phyloP scores from a whole-genome alignment of 2,113 vertebrate genomes.

The Hemicordylus capensis region DNA sequence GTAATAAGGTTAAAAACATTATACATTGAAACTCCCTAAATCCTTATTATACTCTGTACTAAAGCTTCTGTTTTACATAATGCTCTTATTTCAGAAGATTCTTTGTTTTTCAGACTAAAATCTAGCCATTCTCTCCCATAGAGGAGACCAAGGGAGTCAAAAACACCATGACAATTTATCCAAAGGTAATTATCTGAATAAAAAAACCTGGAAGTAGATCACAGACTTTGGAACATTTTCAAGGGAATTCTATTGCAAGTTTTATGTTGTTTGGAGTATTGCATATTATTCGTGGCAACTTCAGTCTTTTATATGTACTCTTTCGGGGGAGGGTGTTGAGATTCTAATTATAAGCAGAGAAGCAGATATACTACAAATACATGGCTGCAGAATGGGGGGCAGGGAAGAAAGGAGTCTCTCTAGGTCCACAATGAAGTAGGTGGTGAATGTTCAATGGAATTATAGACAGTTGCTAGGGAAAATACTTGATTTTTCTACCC shows the following conservation, averaged over 20 bases:
- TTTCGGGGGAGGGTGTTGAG: not conserved
- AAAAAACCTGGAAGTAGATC: constrained; percentile 60
- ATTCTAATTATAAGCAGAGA: not conserved
- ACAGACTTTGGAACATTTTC: constrained; percentile 56
- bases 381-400: too few species aligned
- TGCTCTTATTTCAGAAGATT: constrained; percentile 70
- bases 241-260: constrained; percentile 29
- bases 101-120: constrained; percentile 71
- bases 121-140: constrained; percentile 64
- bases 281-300: not conserved
- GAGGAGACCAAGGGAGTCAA: constrained; percentile 62
- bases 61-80: constrained; percentile 77
- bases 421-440: not conserved
- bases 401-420: too few species aligned
- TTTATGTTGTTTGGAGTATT: constrained; percentile 18
- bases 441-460: not conserved
- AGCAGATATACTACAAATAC: not conserved
- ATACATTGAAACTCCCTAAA: constrained; percentile 73
- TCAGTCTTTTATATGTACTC: not conserved
- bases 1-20: constrained; percentile 77
- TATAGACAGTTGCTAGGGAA: not conserved
- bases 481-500: not conserved
- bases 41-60: constrained; percentile 68
- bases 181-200: constrained; percentile 68
- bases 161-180: constrained; percentile 58